These are phyloP conservation scores for Paratilapia polleni DNA, from an alignment of 2,113 vertebrate species.

Conservation along the genomic window DNA sequence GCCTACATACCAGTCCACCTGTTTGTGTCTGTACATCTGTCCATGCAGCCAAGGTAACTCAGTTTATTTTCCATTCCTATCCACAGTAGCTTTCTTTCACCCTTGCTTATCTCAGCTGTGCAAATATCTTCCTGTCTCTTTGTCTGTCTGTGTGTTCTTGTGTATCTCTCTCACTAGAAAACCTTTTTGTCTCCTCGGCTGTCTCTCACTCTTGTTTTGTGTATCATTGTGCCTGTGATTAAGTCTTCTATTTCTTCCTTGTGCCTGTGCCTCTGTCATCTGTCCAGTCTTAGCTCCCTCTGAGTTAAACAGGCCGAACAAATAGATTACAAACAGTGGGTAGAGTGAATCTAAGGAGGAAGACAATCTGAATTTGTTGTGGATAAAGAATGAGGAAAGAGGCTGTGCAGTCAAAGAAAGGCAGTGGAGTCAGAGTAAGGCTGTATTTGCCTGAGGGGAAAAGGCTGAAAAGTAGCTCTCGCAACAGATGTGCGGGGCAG, in stretches of 20 bases:
- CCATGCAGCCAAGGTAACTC: constrained; percentile 9
- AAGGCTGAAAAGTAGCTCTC: constrained; percentile 84
- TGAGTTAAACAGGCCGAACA: constrained; percentile 74
- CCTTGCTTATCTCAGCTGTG: constrained; percentile 33
- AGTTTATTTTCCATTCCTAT: constrained; percentile 33
- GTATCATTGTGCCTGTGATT: constrained; percentile 29
- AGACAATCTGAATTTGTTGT: constrained; percentile 81
- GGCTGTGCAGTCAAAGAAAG: constrained; percentile 73
- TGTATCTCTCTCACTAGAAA: not conserved
- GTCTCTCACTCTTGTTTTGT: constrained; percentile 26
- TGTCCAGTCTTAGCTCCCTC: constrained; percentile 60
- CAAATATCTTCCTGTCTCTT: constrained; percentile 32
- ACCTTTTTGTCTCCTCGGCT: constrained; percentile 4
- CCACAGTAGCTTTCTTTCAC: constrained; percentile 16
- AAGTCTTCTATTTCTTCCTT: not conserved
- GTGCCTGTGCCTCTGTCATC: constrained; percentile 32
- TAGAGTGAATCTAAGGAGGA: constrained; percentile 72
- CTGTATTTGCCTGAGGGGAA: constrained; percentile 82
- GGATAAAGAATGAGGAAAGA: constrained; percentile 72
- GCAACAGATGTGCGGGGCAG: constrained; percentile 87
- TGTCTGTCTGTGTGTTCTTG: not conserved
- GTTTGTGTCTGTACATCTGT: constrained; percentile 28
- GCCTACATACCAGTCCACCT: constrained; percentile 36
- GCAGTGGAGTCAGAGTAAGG: constrained; percentile 79
- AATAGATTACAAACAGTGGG: constrained; percentile 78